Base-by-base conservation (phyloP, 2,888 invertebrate genomes). In the Parapristionchus giblindavisi region DNA sequence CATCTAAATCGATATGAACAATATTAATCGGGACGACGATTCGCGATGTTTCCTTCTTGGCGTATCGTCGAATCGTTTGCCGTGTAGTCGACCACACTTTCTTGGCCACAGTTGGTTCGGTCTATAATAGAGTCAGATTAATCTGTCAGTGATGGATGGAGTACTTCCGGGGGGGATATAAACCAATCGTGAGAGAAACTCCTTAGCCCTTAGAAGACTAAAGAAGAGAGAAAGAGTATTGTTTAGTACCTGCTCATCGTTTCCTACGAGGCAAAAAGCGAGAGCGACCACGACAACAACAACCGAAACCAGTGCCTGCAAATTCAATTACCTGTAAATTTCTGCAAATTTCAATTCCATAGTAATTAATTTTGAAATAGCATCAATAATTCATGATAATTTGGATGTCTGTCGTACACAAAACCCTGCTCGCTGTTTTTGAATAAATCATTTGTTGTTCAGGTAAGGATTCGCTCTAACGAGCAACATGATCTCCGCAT, bases 61-160 rank as follows among this genome's bases (percentile, higher is more conserved):
- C 70, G 29, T 71, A 71, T 56, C 83, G 78, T 65, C 85, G 70
- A 68, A 85, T 83, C 72, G 85, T 85, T 75, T 85, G 84, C 40
- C 84, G 78, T 71, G 85, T 84, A 75, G 83, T 85, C 27, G 85
- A 85, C 84, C 84, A 85, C 71, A 85, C 83, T 78, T 83, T 84
- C 79, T 85, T 85, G 34, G 85, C 85, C 61, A 85, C 85, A 24
- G 85, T 85, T 60, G 85, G 85, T 76, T 85, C 84, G 29, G 83
- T 84, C 82, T 83, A 77, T 66, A 80, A 58, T 38, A 68, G 56
- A 52, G 32, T 58, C 24, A 43, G 51, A 68, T 52, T 51, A 68
- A 34, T 51, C 24, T 24, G 68, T 68, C 36, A 48, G 63, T 70
- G 38, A 38, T 24, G 43, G 21, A 17, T 58, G 65, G 58, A 27